Evolutionary conservation across 2,888 invertebrate genomes (phyloP), one percentile per base, ranked within the genome.

Genomic region (Andrena flavipes): DNA sequence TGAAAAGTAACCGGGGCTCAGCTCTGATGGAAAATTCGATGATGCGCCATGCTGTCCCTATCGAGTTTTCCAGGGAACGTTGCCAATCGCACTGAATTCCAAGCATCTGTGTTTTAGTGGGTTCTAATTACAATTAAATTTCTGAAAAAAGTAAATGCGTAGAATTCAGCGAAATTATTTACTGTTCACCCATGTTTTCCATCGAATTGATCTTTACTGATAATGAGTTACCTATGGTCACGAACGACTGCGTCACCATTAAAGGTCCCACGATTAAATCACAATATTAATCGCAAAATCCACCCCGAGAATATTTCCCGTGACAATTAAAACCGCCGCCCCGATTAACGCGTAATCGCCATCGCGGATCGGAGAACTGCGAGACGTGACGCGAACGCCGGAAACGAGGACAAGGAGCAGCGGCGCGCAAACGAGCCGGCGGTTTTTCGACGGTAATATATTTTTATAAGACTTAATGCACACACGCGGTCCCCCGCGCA

Each of bases 381-480:
- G 59, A 70, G 60, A 70, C 60, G 16, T 60, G 26, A 16, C 63
- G 63, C 23, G 10, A 1, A 20, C 29, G n/a, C 48, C 51, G 62
- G 60, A 51, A 51, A 76, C 62, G 63, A 5, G 48, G 65, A 48
- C 71, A 35, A 35, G 64, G 23, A 49, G 48, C 51, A 65, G 49
- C 64, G 63, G 65, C 56, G 51, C 33, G 65, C 51, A 60, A 77
- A 65, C 62, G 69, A 42, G 42, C 69, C 23, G 23, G 76, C 59
- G 48, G 67, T 51, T 76, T 67, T 48, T 62, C 51, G 56, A n/a
- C 69, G 64, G 86, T 84, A 83, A 86, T 88, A 89, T 86, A 88
- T 89, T 88, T 88, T 78, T 88, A 86, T 84, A 85, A 87, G 87
- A 86, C 69, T 51, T 80, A 82, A 78, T 79, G 78, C 77, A 65